A percentile compares a stretch with the other conserved stretches of the same genome.
Evolutionary conservation across 2,888 invertebrate species (phyloP).

Genomic region (Eurytoma californica): DNA sequence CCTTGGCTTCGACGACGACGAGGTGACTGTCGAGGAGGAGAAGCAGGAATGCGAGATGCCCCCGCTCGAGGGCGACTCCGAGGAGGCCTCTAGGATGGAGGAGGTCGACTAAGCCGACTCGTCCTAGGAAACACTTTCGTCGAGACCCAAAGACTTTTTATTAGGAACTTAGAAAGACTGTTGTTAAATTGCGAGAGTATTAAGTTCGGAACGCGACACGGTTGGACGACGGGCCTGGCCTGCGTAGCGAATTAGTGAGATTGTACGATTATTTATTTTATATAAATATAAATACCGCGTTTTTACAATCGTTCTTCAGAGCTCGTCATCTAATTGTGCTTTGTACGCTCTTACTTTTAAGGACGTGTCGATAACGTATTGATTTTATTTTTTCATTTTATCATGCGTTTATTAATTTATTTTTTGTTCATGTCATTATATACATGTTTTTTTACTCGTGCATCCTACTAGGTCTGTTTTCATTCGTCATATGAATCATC

Average conservation of each 20-base stretch:
- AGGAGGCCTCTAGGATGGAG: conserved; percentile 98
- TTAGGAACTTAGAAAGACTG: conserved; percentile 53
- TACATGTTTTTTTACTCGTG: conserved; percentile 21
- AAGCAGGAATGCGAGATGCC: conserved; percentile 85
- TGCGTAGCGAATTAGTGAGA: conserved; percentile 32
- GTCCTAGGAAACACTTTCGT: not conserved
- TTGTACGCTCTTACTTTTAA: conserved; percentile 33
- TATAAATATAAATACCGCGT: conserved; percentile 45
- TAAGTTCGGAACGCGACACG: conserved; percentile 41
- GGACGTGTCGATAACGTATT: not conserved
- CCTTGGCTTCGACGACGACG: conserved; percentile 97
- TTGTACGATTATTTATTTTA: conserved; percentile 49
- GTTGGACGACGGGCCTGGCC: conserved; percentile 37
- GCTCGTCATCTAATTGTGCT: conserved; percentile 47
- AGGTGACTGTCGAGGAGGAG: conserved; percentile 84
- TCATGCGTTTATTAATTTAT: not conserved
- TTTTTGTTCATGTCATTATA: not conserved
- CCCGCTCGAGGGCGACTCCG: conserved; percentile 90
- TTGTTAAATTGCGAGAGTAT: conserved; percentile 52
- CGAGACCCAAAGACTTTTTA: conserved; percentile 52
- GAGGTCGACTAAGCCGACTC: conserved; percentile 93
- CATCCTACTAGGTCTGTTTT: conserved; percentile 19
- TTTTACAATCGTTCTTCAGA: conserved; percentile 23
- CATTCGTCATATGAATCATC: conserved; percentile 37
- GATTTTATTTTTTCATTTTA: conserved; percentile 2